Evolutionary conservation across 2,797 vertebrate genomes (phyloP).

Genomic region (Pseudopleuronectes americanus): DNA sequence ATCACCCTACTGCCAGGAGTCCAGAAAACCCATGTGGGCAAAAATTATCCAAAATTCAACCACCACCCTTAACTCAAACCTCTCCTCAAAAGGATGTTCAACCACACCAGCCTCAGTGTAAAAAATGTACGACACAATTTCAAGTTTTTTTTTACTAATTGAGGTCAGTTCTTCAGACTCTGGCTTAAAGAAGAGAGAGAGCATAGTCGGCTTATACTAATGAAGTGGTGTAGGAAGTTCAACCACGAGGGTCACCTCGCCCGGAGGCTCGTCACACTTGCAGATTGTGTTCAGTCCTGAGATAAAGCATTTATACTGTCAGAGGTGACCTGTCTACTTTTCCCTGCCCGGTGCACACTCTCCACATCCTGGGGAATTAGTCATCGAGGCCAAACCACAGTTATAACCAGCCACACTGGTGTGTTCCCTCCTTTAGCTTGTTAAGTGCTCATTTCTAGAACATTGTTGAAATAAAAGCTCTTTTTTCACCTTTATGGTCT

Average conservation of each 20-base stretch:
- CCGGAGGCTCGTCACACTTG: not conserved
- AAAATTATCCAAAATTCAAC: slow-evolving; percentile 33
- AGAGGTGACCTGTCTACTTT: slow-evolving; percentile 4
- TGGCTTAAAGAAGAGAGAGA: slow-evolving; percentile 9
- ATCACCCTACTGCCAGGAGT: slow-evolving; percentile 39
- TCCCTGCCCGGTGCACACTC: slow-evolving; percentile 7
- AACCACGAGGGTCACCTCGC: not conserved
- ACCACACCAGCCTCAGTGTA: not conserved
- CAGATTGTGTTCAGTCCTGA: no score
- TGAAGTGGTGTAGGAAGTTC: slow-evolving; percentile 27
- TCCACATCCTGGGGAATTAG: slow-evolving; percentile 10
- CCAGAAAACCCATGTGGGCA: slow-evolving; percentile 29
- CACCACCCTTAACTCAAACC: slow-evolving; percentile 21
- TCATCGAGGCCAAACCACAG: slow-evolving; percentile 19
- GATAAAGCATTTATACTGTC: slow-evolving; percentile 3
- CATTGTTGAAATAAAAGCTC: no score
- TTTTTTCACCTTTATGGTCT: no score
- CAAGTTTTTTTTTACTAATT: slow-evolving; percentile 27
- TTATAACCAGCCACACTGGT: not conserved
- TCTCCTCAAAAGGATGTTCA: slow-evolving; percentile 20
- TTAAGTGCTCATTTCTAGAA: no score
- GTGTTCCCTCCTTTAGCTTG: no score
- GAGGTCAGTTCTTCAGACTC: slow-evolving; percentile 30
- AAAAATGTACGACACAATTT: slow-evolving; percentile 35
- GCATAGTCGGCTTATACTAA: slow-evolving; percentile 27